phyloP scores from a whole-genome alignment of 2,113 vertebrate genomes.

The Aptenodytes patagonicus region DNA sequence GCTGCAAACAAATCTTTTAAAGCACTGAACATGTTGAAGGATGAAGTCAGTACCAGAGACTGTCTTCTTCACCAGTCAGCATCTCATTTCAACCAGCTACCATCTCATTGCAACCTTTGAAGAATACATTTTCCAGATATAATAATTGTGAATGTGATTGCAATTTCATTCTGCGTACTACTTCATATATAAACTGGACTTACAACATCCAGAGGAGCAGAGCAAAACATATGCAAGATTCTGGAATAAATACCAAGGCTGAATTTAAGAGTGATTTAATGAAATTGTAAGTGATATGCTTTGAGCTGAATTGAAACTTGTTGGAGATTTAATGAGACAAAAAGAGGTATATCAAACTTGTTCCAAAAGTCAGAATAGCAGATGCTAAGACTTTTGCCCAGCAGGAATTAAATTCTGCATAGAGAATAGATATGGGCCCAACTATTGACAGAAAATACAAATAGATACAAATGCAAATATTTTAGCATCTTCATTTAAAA shows the following conservation, averaged over 20 bases:
- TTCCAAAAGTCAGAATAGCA: neutral
- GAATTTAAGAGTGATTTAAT: neutral
- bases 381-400: neutral
- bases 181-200: neutral
- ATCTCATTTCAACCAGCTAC: neutral
- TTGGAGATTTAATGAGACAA: neutral
- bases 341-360: neutral
- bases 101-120: neutral
- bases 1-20: neutral
- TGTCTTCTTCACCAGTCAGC: neutral
- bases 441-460: neutral
- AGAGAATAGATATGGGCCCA: neutral
- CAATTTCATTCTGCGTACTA: neutral
- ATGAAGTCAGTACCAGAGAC: neutral
- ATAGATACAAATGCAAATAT: neutral
- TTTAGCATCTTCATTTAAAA: neutral
- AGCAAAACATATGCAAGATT: neutral
- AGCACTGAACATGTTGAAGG: neutral
- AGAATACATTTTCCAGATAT: neutral
- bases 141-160: neutral
- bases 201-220: neutral
- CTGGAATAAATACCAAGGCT: neutral
- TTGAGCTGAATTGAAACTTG: neutral
- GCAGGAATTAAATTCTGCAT: neutral
- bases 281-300: neutral